Evolutionary conservation across 37 sponge, comb jelly and placozoan species (phyloP), one percentile per base, ranked within the genome.

Genomic region (Oopsacas minuta): DNA sequence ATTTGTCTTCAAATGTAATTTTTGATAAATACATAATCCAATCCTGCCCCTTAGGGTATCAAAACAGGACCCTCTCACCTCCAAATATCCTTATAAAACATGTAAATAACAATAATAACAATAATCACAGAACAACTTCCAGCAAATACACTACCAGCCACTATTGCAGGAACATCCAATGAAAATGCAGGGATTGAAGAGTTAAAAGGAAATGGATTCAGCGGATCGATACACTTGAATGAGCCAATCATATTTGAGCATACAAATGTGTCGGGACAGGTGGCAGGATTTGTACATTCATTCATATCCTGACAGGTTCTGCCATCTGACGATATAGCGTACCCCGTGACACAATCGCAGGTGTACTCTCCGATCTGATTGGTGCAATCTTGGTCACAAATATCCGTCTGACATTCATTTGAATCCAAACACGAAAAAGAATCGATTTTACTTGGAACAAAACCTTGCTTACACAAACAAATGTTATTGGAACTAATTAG

Each of bases 371-470:
- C 75, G 22, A 61, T 61, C 30, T 61, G 75, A 61, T 61, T 61
- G 75, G 75, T 61, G 75, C 75, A 61, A 10, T 61, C 75, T 5
- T 61, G 75, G 20, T 61, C 75, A 61, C 75, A 61, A 61, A 61
- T 61, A n/a, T 3, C 17, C 22, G 28, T 61, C 28, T 10, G 75
- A 12, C 75, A 61, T n/a, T 61, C 75, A 61, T 61, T n/a, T 34
- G 28, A 34, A 61, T 61, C 75, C 75, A 61, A 61, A 61, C 75
- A 61, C 7, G 75, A 61, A 61, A 61, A 61, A 3, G 75, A 61
- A 61, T 61, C 75, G 28, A 61, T n/a, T 61, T 61, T 34, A 61
- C 28, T 61, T 10, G 75, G 28, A 5, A 61, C 17, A n/a, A 20
- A 61, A 10, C 75, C 75, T 25, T 3, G 22, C 17, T 3, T 5